Percentiles rank a stretch among this genome's conserved stretches.
Evolutionary conservation across 2,888 invertebrate species (phyloP).

Genomic region (Chrysolina haemoptera): DNA sequence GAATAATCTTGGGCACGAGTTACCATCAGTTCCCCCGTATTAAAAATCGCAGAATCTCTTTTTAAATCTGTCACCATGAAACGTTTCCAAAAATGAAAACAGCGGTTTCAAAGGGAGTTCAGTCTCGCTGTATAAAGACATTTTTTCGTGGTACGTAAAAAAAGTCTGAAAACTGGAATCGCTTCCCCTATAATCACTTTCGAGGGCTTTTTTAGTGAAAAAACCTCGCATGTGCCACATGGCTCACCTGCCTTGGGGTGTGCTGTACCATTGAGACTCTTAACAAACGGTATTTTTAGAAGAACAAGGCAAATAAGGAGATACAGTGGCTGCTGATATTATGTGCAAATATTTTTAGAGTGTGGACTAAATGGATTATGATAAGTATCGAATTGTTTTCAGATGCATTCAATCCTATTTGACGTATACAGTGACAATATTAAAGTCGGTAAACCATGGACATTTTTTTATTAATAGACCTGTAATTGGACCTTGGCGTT

Average conservation of each 20-base stretch:
- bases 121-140: conserved; percentile 12
- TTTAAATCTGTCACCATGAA: conserved; percentile 35
- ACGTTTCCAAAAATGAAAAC: conserved; percentile 31
- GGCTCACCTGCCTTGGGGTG: conserved; percentile 50
- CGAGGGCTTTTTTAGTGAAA: conserved; percentile 44
- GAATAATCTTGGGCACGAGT: conserved; percentile 40
- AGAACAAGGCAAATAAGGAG: conserved; percentile 25
- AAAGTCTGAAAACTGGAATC: conserved; percentile 45
- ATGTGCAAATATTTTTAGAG: conserved; percentile 39
- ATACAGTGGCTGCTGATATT: conserved; percentile 28
- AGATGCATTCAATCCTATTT: background rate
- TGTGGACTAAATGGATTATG: conserved; percentile 17
- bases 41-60: conserved; percentile 27
- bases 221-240: conserved; percentile 49
- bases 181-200: conserved; percentile 46
- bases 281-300: conserved; percentile 31
- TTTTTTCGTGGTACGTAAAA: conserved; percentile 41
- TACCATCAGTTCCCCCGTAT: conserved; percentile 30
- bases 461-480: too few species aligned
- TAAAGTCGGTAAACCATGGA: too few species aligned
- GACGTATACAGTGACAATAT: too few species aligned
- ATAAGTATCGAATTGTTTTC: conserved; percentile 3
- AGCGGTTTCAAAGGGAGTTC: conserved; percentile 13
- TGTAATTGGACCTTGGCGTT: too few species aligned
- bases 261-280: conserved; percentile 29